Evolutionary conservation across 2,888 invertebrate species (phyloP).

Genomic region (Hartigia nigra): DNA sequence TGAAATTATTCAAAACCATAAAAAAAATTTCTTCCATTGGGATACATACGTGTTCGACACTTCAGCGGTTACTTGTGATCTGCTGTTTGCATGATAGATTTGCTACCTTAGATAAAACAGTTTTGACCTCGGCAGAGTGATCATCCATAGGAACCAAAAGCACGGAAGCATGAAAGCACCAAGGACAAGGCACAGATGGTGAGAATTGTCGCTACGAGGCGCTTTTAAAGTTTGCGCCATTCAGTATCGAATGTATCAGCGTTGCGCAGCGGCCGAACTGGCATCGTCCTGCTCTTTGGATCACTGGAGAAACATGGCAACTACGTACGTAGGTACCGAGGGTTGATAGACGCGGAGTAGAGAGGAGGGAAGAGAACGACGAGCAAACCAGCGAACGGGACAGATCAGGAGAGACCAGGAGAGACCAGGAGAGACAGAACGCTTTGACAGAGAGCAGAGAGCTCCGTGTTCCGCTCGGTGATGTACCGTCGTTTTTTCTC

Average conservation of each 20-base stretch:
- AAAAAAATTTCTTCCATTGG: not conserved
- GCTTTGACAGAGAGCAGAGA: not conserved
- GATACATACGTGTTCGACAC: not conserved
- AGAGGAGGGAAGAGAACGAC: not conserved
- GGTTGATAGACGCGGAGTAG: not conserved
- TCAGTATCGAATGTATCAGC: not conserved
- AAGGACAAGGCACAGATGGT: not conserved
- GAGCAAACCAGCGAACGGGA: not conserved
- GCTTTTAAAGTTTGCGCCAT: not conserved
- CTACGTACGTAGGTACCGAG: not conserved
- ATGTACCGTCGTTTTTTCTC: slow-evolving; percentile 26
- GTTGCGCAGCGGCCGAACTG: not conserved
- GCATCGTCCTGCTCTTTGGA: slow-evolving; percentile 5
- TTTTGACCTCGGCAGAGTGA: not conserved
- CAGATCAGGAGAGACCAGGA: not conserved
- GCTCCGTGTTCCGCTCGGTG: slow-evolving; percentile 19
- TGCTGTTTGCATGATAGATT: not conserved
- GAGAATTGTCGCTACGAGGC: not conserved
- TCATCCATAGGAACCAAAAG: not conserved
- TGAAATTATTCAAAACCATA: not conserved
- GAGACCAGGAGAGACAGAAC: slow-evolving; percentile 1
- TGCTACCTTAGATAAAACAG: not conserved
- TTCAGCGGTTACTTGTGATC: not conserved
- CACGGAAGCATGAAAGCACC: not conserved
- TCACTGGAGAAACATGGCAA: slow-evolving; percentile 5